Evolutionary conservation across 2,888 invertebrate species (phyloP).

Genomic region (Leptinotarsa haldemani): DNA sequence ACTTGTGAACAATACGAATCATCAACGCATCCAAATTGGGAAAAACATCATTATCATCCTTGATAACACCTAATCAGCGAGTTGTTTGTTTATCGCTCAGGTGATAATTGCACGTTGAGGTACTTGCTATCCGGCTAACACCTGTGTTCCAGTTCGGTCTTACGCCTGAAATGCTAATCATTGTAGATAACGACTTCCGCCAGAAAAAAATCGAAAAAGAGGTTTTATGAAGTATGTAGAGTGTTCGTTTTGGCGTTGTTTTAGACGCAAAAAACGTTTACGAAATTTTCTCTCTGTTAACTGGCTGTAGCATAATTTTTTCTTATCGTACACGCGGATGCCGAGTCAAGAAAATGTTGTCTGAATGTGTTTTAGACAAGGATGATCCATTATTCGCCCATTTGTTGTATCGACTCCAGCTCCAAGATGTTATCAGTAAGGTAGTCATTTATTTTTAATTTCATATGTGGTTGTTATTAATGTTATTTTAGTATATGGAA

Average conservation of each 20-base stretch:
- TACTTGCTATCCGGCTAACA: slow-evolving; percentile 12
- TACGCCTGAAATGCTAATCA: slow-evolving; percentile 41
- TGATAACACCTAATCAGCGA: slow-evolving; percentile 31
- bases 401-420: slow-evolving; percentile 30
- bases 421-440: slow-evolving; percentile 36
- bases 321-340: neutral
- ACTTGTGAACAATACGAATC: neutral
- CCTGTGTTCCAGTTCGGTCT: neutral
- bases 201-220: neutral
- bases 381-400: slow-evolving; percentile 41
- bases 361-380: slow-evolving; percentile 38
- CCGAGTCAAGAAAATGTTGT: slow-evolving; percentile 33
- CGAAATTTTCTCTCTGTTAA: neutral
- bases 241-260: neutral
- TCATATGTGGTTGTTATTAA: no score
- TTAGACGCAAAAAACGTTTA: neutral
- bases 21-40: slow-evolving; percentile 6
- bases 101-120: slow-evolving; percentile 33
- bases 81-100: slow-evolving; percentile 26
- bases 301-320: neutral
- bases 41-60: slow-evolving; percentile 18
- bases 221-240: slow-evolving; percentile 4
- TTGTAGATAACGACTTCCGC: slow-evolving; percentile 21
- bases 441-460: neutral
- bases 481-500: no score